These are phyloP conservation scores for Psophia crepitans DNA, from an alignment of 2,113 vertebrate genomes.

Conservation along the genomic window DNA sequence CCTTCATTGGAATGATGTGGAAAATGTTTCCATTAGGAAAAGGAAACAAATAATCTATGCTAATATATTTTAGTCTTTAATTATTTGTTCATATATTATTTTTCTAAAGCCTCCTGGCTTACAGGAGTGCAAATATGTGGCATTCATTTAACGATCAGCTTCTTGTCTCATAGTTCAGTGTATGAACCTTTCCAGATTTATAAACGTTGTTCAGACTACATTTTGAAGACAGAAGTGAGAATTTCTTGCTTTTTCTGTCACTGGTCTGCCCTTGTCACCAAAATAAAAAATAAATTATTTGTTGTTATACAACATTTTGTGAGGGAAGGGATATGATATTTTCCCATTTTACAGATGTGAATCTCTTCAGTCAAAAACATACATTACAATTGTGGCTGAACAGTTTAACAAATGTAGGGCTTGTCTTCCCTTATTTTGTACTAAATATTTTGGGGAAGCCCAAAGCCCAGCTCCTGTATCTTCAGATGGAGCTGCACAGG, in stretches of 20 bases:
- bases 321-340: neutral
- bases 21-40: slow-evolving; percentile 8
- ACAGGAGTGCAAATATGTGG: neutral
- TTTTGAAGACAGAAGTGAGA: neutral
- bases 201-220: neutral
- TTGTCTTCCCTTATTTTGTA: neutral
- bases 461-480: neutral
- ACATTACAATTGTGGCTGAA: neutral
- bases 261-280: neutral
- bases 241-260: neutral
- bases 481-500: neutral
- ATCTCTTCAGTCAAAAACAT: neutral
- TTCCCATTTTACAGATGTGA: neutral
- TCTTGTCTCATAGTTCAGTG: neutral
- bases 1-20: neutral
- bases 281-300: neutral
- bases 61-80: neutral
- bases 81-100: neutral
- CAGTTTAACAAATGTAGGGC: neutral
- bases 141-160: neutral
- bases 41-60: neutral
- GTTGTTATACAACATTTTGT: neutral
- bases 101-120: neutral
- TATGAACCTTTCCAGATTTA: neutral
- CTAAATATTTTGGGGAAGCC: neutral